These are phyloP conservation scores for Strigamia transsilvanica DNA, from an alignment of 2,888 invertebrate species.

Conservation along the genomic window DNA sequence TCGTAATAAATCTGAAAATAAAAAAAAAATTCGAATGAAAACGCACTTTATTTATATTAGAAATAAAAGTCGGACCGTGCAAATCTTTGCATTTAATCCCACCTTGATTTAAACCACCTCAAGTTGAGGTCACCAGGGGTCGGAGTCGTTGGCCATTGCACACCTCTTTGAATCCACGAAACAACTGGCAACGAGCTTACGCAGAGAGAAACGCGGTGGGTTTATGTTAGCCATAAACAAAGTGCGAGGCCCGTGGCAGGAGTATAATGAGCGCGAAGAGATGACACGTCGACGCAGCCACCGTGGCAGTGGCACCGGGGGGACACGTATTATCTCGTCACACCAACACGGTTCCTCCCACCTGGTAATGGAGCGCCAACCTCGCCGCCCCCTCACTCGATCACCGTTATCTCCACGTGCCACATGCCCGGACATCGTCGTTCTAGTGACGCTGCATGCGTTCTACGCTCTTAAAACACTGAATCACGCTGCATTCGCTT, in stretches of 20 bases:
- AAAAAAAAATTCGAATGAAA: background rate
- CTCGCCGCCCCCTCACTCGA: conserved; percentile 51
- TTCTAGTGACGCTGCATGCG: conserved; percentile 41
- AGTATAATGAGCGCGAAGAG: conserved; percentile 45
- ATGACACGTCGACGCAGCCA: conserved; percentile 48
- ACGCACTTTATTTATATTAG: conserved; percentile 5
- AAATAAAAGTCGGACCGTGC: conserved; percentile 10
- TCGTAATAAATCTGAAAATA: background rate
- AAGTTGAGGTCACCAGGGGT: conserved; percentile 28
- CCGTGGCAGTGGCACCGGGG: conserved; percentile 50
- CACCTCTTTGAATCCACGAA: conserved; percentile 48
- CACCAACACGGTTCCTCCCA: conserved; percentile 51
- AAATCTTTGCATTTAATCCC: conserved; percentile 7
- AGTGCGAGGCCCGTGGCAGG: conserved; percentile 38
- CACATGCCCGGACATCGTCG: conserved; percentile 46
- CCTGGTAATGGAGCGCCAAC: conserved; percentile 53
- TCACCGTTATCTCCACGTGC: conserved; percentile 52
- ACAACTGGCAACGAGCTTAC: conserved; percentile 39
- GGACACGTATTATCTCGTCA: conserved; percentile 52
- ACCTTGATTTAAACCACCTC: conserved; percentile 45
- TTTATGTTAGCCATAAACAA: conserved; percentile 51
- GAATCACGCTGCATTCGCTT: conserved; percentile 40
- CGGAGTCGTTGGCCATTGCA: conserved; percentile 38
- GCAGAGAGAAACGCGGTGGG: conserved; percentile 42
- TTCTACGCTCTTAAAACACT: conserved; percentile 46